These are phyloP conservation scores for Champsocephalus esox DNA, from an alignment of 2,797 vertebrate genomes.

Conservation along the genomic window DNA sequence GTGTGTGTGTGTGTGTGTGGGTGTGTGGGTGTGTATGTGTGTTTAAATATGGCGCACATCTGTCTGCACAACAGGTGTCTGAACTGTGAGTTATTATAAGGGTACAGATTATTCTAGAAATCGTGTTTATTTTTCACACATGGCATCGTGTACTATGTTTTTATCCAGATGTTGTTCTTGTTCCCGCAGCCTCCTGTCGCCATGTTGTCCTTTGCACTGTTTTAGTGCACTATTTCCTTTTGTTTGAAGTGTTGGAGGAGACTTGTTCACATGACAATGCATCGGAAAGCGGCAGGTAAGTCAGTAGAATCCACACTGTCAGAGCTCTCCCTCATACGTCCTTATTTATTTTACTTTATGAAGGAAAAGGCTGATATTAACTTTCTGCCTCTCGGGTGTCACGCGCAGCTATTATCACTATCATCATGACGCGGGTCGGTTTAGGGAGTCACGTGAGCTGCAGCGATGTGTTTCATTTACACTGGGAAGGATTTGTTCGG, in stretches of 20 bases:
- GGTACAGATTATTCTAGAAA: too few relatives aligned
- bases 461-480: conserved; percentile 78
- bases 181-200: too few relatives aligned
- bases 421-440: conserved; percentile 70
- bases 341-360: conserved; percentile 6
- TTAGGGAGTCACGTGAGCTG: conserved; percentile 72
- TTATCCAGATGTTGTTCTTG: too few relatives aligned
- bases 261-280: too few relatives aligned
- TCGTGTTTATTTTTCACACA: too few relatives aligned
- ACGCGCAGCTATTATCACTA: conserved; percentile 61
- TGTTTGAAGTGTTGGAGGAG: too few relatives aligned
- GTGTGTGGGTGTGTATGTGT: neutral
- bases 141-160: too few relatives aligned
- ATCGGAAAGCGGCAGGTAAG: neutral
- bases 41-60: neutral
- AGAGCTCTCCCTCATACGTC: conserved; percentile 4
- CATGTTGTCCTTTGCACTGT: too few relatives aligned
- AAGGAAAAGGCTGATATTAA: conserved; percentile 15
- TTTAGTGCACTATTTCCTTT: too few relatives aligned
- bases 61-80: conserved; percentile 21
- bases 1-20: too few relatives aligned
- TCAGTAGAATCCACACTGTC: neutral
- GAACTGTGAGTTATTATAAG: too few relatives aligned
- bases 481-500: conserved; percentile 81
- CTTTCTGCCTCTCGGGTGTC: conserved; percentile 34